phyloP scores from a whole-genome alignment of 2,888 invertebrate species.

The Drosophila anceps region DNA sequence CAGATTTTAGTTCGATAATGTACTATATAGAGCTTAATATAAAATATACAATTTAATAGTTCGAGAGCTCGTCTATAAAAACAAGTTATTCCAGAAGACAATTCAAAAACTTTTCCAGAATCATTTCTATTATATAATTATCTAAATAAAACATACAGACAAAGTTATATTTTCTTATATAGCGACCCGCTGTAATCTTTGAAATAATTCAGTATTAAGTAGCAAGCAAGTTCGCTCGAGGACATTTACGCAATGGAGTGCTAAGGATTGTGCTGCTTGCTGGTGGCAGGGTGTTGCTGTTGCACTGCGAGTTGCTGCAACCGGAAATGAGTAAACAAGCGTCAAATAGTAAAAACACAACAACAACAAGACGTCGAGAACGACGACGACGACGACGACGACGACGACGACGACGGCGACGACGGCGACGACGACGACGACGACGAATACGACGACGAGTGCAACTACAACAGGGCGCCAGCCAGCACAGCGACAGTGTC shows the following conservation, averaged over 20 bases:
- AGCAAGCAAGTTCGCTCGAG: constrained; percentile 1
- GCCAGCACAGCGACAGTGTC: constrained; percentile 40
- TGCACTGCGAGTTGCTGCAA: constrained; percentile 63
- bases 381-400: no score
- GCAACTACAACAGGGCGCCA: constrained; percentile 49
- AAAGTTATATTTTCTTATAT: neutral
- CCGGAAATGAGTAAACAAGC: constrained; percentile 82
- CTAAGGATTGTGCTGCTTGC: neutral
- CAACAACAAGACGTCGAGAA: no score
- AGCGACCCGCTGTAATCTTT: neutral
- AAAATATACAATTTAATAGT: no score
- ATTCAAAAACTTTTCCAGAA: neutral
- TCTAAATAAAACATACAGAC: neutral
- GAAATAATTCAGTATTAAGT: constrained; percentile 39
- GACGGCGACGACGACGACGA: constrained; percentile 5
- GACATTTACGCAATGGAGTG: constrained; percentile 24
- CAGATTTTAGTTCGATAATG: no score
- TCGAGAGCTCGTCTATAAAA: no score
- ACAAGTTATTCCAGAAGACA: neutral
- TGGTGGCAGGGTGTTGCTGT: constrained; percentile 12
- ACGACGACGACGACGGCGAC: constrained; percentile 27
- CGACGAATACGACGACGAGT: neutral
- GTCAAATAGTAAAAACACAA: constrained; percentile 78
- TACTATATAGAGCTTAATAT: no score
- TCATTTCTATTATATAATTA: neutral